Conservation (phyloP, 2,888 invertebrate genomes). For the Nemapogon koenigi region DNA sequence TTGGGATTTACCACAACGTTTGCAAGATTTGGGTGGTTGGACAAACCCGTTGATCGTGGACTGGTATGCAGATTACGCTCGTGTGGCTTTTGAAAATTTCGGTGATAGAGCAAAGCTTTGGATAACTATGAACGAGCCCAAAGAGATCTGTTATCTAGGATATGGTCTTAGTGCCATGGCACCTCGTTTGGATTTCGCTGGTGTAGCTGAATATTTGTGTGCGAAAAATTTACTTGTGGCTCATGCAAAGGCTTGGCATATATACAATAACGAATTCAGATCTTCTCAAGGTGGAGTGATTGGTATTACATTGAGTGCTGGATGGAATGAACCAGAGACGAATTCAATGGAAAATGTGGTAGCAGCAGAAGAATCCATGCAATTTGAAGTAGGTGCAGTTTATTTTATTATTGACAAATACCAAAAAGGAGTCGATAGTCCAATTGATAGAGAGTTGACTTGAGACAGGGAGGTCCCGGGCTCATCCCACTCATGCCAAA, state of each 20-base stretch:
- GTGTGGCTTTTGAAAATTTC: conserved; percentile 48
- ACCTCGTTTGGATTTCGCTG: conserved; percentile 38
- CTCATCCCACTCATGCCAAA: too few species aligned
- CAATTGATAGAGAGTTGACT: too few species aligned
- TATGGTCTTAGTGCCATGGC: conserved; percentile 35
- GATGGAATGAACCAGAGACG: conserved; percentile 58
- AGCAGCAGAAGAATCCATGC: conserved; percentile 56
- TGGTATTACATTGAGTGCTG: conserved; percentile 37
- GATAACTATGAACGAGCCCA: conserved; percentile 68
- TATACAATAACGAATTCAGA: conserved; percentile 36
- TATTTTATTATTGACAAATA: too few species aligned
- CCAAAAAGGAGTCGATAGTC: too few species aligned
- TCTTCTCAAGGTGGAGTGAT: conserved; percentile 27
- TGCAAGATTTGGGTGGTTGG: conserved; percentile 67
- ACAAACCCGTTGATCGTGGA: conserved; percentile 54
- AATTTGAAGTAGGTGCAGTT: conserved; percentile 64
- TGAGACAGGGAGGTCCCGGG: too few species aligned
- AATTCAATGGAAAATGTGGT: conserved; percentile 46
- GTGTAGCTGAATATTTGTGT: conserved; percentile 57
- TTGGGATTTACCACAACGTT: conserved; percentile 64
- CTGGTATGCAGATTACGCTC: conserved; percentile 65
- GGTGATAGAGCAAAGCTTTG: conserved; percentile 57
- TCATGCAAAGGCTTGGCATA: conserved; percentile 54
- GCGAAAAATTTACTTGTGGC: conserved; percentile 61
- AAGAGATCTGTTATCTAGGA: conserved; percentile 36